Evolutionary conservation across 2,888 invertebrate genomes (phyloP), one percentile per base, ranked within the genome.

Genomic region (Baccha elongata): DNA sequence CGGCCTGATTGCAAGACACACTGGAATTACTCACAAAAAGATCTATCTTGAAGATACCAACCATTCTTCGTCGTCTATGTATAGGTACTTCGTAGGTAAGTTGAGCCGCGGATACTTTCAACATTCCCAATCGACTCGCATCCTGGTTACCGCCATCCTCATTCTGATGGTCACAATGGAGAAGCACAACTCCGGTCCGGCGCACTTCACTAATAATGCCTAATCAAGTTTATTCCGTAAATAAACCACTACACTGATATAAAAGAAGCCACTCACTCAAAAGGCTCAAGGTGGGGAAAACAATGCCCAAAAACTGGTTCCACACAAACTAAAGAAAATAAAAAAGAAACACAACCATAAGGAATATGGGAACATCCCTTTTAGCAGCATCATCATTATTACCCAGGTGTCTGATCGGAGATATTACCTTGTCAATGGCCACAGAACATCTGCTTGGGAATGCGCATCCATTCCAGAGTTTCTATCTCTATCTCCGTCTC

Each of bases 361-460:
- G 55, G 67, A 32, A 60, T 29, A 60, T 29, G 42, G 60, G 48
- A 68, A 65, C 80, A 78, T 73, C 83, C 83, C 78, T 83, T 81
- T 64, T 64, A 68, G 44, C 53, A 52, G 37, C 55, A 35, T 40
- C 72, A 58, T 50, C 65, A 58, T 72, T 48, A 52, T 67, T 52
- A 68, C 68, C 83, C 83, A 83, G 83, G 78, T 83, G 83, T 78
- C 83, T 83, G 83, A 78, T 78, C 71, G 26, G 53, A 83, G 81
- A 83, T 83, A 83, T 83, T 64, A 71, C 62, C 81, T 76, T 83
- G 81, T 76, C 81, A 76, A 76, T 76, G 83, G 78, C 78, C 55
- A 78, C 72, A 72, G 78, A 83, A 83, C 83, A 83, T 83, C 83
- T 83, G 78, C 83, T 83, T 83, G 78, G 68, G 67, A 83, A 73